These are phyloP conservation scores for Yasuhikotakia modesta DNA, from an alignment of 2,797 vertebrate genomes.

Conservation along the genomic window DNA sequence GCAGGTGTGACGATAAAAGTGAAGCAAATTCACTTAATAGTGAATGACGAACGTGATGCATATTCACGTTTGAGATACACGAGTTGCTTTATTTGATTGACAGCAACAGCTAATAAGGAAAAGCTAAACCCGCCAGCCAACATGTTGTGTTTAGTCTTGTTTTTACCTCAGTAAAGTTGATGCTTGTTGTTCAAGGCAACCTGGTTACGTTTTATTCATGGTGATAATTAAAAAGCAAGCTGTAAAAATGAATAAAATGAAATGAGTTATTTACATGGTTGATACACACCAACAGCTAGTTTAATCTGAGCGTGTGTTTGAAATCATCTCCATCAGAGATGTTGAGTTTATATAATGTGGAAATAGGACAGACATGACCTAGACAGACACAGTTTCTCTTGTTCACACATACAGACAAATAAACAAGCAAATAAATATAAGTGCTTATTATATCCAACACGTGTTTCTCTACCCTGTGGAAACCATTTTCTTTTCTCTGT, in stretches of 20 bases:
- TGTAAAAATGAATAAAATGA: conserved; percentile 52
- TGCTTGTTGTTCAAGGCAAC: not conserved
- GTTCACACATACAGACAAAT: not conserved
- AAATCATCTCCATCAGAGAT: too few relatives aligned
- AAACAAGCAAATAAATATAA: not conserved
- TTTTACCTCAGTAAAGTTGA: not conserved
- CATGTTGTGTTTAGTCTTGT: not conserved
- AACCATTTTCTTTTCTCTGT: conserved; percentile 3
- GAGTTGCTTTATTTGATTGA: too few relatives aligned
- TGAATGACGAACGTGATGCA: too few relatives aligned
- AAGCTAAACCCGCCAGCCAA: too few relatives aligned
- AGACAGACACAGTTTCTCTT: not conserved
- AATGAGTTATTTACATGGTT: conserved; percentile 16
- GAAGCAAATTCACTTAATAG: too few relatives aligned
- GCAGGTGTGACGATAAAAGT: too few relatives aligned
- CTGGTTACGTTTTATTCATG: conserved; percentile 16
- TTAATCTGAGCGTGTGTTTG: not conserved
- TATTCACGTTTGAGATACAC: too few relatives aligned
- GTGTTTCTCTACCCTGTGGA: not conserved
- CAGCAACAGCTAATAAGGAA: too few relatives aligned
- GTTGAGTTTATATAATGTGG: too few relatives aligned
- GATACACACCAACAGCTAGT: not conserved
- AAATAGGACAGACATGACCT: too few relatives aligned
- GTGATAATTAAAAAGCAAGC: conserved; percentile 48
- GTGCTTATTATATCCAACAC: not conserved